phyloP scores from a whole-genome alignment of 2,797 vertebrate species.

The Sebastes nivosus region DNA sequence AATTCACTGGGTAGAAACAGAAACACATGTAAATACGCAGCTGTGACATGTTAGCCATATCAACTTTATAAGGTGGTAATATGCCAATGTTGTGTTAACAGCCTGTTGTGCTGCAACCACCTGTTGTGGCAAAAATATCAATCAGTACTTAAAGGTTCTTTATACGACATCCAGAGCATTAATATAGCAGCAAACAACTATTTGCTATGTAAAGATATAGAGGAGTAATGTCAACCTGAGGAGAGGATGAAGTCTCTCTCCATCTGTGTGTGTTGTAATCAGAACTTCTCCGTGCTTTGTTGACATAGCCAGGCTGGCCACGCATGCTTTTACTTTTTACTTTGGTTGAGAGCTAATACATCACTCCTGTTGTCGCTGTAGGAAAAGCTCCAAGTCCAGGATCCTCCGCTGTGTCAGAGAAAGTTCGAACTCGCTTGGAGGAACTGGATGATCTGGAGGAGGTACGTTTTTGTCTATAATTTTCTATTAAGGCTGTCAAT shows the following conservation, averaged over 20 bases:
- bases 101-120: too few species aligned
- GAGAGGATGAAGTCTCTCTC: accelerated
- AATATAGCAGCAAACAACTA: too few species aligned
- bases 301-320: too few species aligned
- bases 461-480: slow-evolving; percentile 68
- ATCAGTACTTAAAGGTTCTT: too few species aligned
- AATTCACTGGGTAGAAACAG: neutral
- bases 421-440: slow-evolving; percentile 94
- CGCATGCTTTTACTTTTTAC: neutral
- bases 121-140: too few species aligned
- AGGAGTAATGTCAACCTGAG: too few species aligned
- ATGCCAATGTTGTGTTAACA: neutral
- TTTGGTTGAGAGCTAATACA: neutral
- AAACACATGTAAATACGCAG: neutral
- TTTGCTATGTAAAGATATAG: too few species aligned
- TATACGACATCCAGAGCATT: accelerated
- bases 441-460: slow-evolving; percentile 97
- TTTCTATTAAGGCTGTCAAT: too few species aligned
- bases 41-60: neutral
- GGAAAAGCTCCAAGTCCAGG: slow-evolving; percentile 85
- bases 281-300: accelerated
- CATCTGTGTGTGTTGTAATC: too few species aligned
- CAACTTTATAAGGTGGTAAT: neutral
- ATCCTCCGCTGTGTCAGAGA: slow-evolving; percentile 95
- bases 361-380: slow-evolving; percentile 40